These are phyloP conservation scores for Stenolophus ochropezus DNA, from an alignment of 2,888 invertebrate species.

Conservation along the genomic window DNA sequence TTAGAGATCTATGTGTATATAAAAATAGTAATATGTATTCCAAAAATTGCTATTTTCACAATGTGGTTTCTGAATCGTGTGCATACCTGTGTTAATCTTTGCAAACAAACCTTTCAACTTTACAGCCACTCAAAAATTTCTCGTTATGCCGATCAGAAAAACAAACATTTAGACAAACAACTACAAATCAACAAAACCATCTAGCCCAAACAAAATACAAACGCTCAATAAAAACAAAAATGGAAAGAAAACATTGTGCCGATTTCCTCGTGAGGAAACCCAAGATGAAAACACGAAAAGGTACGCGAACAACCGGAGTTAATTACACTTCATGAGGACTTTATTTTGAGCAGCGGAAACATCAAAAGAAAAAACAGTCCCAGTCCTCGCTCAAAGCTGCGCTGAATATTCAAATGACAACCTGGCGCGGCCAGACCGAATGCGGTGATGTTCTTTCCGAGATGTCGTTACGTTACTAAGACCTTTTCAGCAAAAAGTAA, in stretches of 20 bases:
- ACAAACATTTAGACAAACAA: constrained; percentile 22
- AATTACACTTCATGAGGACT: constrained; percentile 36
- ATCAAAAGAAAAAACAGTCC: constrained; percentile 12
- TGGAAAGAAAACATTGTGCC: constrained; percentile 27
- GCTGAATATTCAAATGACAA: constrained; percentile 37
- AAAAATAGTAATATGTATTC: too few relatives aligned
- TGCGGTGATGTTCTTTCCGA: not conserved
- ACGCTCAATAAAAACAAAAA: constrained; percentile 35
- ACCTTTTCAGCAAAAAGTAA: not conserved
- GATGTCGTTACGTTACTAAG: not conserved
- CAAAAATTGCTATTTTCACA: too few relatives aligned
- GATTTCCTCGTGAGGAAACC: constrained; percentile 5
- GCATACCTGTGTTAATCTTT: not conserved
- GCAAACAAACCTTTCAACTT: constrained; percentile 9
- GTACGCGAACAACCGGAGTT: constrained; percentile 27
- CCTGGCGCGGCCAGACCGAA: not conserved
- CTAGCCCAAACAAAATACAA: constrained; percentile 19
- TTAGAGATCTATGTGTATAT: too few relatives aligned
- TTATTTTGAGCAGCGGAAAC: constrained; percentile 22
- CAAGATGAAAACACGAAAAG: constrained; percentile 35
- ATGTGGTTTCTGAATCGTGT: not conserved
- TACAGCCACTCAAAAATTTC: not conserved
- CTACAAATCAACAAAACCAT: constrained; percentile 30
- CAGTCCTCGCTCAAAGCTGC: not conserved
- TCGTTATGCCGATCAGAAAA: constrained; percentile 11